Percentiles rank a stretch among this genome's conserved stretches.
Conservation (phyloP, 2,113 vertebrate species). For the Channa maculata region DNA sequence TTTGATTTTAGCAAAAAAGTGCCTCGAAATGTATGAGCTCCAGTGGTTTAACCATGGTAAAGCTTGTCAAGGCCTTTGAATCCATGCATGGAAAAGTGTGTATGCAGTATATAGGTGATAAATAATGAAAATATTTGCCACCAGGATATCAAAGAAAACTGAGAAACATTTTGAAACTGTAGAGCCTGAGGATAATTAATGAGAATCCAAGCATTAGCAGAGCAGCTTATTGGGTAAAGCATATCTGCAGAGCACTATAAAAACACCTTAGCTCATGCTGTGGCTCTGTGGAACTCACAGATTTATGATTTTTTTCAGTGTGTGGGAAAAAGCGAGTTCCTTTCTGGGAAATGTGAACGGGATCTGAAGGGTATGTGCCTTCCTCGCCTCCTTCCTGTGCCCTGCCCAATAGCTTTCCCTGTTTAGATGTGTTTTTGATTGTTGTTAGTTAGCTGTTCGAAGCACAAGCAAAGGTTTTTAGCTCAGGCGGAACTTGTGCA, state of each 20-base stretch:
- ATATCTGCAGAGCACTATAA: constrained; percentile 56
- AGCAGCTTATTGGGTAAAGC: constrained; percentile 31
- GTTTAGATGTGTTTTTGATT: constrained; percentile 80
- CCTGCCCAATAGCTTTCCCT: constrained; percentile 62
- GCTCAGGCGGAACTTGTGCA: too few relatives aligned
- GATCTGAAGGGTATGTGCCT: constrained; percentile 63
- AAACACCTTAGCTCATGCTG: constrained; percentile 75
- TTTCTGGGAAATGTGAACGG: constrained; percentile 80
- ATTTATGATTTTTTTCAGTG: constrained; percentile 60
- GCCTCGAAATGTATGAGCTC: too few relatives aligned
- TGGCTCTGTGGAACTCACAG: constrained; percentile 53
- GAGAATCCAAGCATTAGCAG: constrained; percentile 38
- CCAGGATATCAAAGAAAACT: background rate
- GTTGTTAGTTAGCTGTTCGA: constrained; percentile 78
- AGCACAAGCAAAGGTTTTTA: too few relatives aligned
- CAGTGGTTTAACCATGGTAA: too few relatives aligned
- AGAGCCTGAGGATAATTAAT: background rate
- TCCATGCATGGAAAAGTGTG: too few relatives aligned
- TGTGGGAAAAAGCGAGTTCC: constrained; percentile 67
- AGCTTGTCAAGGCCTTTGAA: too few relatives aligned
- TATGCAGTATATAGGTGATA: too few relatives aligned
- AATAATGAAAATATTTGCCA: background rate
- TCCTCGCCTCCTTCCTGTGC: constrained; percentile 67
- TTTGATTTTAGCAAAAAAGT: too few relatives aligned
- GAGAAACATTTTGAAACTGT: too few relatives aligned